Evolutionary conservation across 1,140 invertebrate species (phyloP), one percentile per base, ranked within the genome.

Genomic region (Leptestheria dahalacensis): DNA sequence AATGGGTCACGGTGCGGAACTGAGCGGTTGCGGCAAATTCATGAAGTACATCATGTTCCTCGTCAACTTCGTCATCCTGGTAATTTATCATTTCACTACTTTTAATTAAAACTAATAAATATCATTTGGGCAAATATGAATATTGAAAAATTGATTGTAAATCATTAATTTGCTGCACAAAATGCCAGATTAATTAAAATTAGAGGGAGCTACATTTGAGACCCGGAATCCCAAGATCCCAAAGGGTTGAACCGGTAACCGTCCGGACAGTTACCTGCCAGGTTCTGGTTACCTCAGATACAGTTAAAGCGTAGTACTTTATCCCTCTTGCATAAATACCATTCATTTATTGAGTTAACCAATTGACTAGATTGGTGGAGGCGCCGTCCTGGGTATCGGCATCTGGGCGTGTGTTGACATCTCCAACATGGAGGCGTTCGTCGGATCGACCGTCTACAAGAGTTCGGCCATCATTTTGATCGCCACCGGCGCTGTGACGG

Each of bases 391-490:
- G 11, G 82, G 78, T 0, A 71, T 92, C 20, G 86, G 85, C 9
- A 74, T 86, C 48, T 91, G 87, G 84, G 85, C 87, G 2, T 73
- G 90, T 59, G 78, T 83, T 41, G 86, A 91, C 67, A 84, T 85
- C 62, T 82, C 86, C 12, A 88, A 85, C 68, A 80, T 91, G 48
- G 86, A 84, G 67, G 81, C 86, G 62, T 70, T 94, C 18, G 73
- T 91, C 21, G 86, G 84, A 21, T 88, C 84, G 56, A 85, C 89
- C 73, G 74, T 91, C 64, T 88, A 88, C 70, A 81, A 82, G 41
- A 86, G 85, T 10, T 83, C 87, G 0, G 80, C 88, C 28, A 88
- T 84, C 62, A 84, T 91, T 60, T 72, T 92, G 24, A 79, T 91
- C 21, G 81, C 79, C 2, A 87, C 84, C 48, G 89, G 88, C 10